Percentiles rank a stretch among this genome's conserved stretches.
phyloP scores from a whole-genome alignment of 2,797 vertebrate species.

The Sternarchorhynchus goeldii region DNA sequence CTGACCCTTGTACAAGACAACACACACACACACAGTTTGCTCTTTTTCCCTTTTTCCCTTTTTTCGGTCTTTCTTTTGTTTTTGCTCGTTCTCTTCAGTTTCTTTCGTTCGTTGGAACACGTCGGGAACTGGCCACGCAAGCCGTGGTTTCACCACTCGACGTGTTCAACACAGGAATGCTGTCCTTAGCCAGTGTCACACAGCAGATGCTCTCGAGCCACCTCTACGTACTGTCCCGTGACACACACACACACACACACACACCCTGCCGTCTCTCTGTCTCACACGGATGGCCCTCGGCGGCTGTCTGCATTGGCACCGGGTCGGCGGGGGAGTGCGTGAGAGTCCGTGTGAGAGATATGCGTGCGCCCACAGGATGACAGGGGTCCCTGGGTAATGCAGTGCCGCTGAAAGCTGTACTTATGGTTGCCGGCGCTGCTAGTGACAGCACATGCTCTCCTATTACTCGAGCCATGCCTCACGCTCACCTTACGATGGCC shows the following conservation, averaged over 20 bases:
- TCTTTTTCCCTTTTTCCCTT: background rate
- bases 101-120: background rate
- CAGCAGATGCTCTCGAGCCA: background rate
- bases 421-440: constrained; percentile 78
- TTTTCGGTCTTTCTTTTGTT: background rate
- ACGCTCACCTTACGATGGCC: constrained; percentile 69
- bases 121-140: constrained; percentile 2
- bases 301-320: constrained; percentile 15
- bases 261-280: background rate
- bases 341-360: constrained; percentile 40
- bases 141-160: background rate
- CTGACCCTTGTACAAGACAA: too few relatives aligned
- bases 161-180: background rate
- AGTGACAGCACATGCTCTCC: constrained; percentile 81
- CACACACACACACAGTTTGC: constrained; percentile 9
- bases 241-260: too few relatives aligned
- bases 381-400: constrained; percentile 82
- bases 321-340: background rate
- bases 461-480: constrained; percentile 79
- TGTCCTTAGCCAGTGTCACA: background rate
- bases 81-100: background rate
- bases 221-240: background rate
- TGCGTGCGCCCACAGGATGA: constrained; percentile 69
- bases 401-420: constrained; percentile 80
- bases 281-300: constrained; percentile 18